Evolutionary conservation across 2,888 invertebrate genomes (phyloP), one percentile per base, ranked within the genome.

Genomic region (Sminthurinus aureus): DNA sequence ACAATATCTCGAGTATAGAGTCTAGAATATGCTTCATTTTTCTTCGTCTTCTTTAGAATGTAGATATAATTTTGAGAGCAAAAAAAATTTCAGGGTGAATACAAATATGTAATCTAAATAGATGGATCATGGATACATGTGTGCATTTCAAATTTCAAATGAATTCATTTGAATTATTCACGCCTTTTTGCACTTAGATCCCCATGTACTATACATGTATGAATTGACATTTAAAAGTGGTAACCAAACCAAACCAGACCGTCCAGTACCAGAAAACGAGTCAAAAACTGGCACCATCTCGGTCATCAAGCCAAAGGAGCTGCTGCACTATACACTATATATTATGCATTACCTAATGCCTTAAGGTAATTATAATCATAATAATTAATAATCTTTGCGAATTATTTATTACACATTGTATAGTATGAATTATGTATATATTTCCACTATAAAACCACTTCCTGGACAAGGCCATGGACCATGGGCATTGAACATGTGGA

Each of bases 381-480:
- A 38, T 38, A 38, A 38, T 38, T 38, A 38, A 38, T 38, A 38
- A 38, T 38, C 38, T 38, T 38, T 38, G 38, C 38, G 6, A 3
- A 58, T 58, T 58, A 58, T 58, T 15, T 58, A 58, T 58, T 58
- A 15, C 6, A 38, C 6, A 38, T 38, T 38, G 6, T 4, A 38
- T 38, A 6, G 1, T 38, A 38, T 38, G 13, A 67, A 67, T 22
- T 22, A 20, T n/a, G 20, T n/a, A 67, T 18, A 8, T 22, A 66
- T n/a, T 18, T 66, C 15, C 4, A 66, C 15, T 66, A 20, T 20
- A 67, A 67, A 20, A n/a, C 64, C 22, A 69, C 69, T 71, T 71
- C 71, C 71, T 71, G 71, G 71, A 71, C 71, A 71, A 71, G 71
- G 71, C 71, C 71, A 71, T 71, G 71, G 71, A 71, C 22, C 20